Conservation (phyloP, 2,797 vertebrate species). For the Rhadinocentrus ornatus region DNA sequence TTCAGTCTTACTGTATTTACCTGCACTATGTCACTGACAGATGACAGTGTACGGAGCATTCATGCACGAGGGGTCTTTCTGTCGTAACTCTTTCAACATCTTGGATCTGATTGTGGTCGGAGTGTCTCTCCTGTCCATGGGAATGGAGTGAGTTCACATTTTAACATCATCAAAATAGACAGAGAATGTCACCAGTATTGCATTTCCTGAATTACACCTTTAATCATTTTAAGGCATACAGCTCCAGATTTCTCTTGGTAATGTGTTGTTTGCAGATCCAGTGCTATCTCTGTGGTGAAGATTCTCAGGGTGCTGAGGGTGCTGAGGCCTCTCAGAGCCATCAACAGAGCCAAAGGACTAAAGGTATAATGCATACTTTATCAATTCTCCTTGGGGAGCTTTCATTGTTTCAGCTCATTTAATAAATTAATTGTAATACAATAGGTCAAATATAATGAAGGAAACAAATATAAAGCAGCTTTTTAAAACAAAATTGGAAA, state of each 20-base stretch:
- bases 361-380: constrained; percentile 83
- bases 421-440: not conserved
- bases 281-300: constrained; percentile 97
- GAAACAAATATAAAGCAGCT: too few relatives aligned
- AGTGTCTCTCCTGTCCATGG: constrained; percentile 96
- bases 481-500: not conserved
- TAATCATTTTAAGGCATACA: not conserved
- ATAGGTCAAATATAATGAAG: too few relatives aligned
- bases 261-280: constrained; percentile 84
- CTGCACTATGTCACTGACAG: constrained; percentile 72
- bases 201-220: not conserved
- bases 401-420: not conserved
- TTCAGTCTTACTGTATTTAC: constrained; percentile 3
- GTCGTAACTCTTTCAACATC: constrained; percentile 98
- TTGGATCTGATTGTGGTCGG: constrained; percentile 95
- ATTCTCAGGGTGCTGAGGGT: constrained; percentile 97
- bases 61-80: constrained; percentile 97
- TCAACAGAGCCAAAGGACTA: constrained; percentile 96
- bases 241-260: constrained; percentile 6
- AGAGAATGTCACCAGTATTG: not conserved
- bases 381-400: not conserved
- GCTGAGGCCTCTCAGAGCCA: constrained; percentile 93
- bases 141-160: constrained; percentile 88
- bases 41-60: constrained; percentile 97
- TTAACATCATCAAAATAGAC: not conserved